Conservation (phyloP, 2,888 invertebrate species). For the Tuta absoluta region DNA sequence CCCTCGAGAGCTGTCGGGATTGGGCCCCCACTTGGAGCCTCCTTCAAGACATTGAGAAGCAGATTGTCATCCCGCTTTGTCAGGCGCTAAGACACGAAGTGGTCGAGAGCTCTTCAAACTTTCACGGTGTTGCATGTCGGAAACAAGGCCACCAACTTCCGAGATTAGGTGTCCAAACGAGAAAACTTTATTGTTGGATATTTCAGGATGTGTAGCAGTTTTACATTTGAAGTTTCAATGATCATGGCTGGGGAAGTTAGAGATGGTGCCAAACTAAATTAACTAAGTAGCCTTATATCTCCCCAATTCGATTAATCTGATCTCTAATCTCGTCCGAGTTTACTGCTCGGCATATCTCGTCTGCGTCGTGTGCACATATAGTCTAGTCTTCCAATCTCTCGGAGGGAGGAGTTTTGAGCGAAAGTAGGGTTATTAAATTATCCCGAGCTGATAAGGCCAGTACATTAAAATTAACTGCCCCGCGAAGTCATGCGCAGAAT, state of each 20-base stretch:
- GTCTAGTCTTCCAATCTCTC: conserved; percentile 1
- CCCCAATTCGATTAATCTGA: conserved; percentile 2
- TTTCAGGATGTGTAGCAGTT: not conserved
- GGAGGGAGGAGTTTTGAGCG: conserved; percentile 1
- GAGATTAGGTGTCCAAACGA: conserved; percentile 18
- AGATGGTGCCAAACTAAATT: not conserved
- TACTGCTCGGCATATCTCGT: conserved; percentile 6
- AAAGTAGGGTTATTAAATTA: conserved; percentile 16
- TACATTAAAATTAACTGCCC: conserved; percentile 14
- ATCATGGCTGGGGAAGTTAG: not conserved
- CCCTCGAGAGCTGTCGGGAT: conserved; percentile 47
- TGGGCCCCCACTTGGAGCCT: conserved; percentile 53
- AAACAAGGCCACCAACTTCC: conserved; percentile 23
- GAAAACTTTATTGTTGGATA: conserved; percentile 18
- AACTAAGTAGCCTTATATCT: conserved; percentile 1
- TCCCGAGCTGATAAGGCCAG: conserved; percentile 8
- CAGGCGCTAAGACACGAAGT: conserved; percentile 55
- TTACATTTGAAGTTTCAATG: conserved; percentile 11
- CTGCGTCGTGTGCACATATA: not conserved
- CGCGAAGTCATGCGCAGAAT: not conserved
- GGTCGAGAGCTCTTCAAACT: conserved; percentile 39
- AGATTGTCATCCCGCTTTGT: conserved; percentile 67
- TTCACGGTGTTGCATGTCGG: conserved; percentile 22
- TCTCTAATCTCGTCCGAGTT: not conserved
- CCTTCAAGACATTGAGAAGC: conserved; percentile 53